phyloP scores from a whole-genome alignment of 2,797 vertebrate genomes.

The Clamator glandarius region DNA sequence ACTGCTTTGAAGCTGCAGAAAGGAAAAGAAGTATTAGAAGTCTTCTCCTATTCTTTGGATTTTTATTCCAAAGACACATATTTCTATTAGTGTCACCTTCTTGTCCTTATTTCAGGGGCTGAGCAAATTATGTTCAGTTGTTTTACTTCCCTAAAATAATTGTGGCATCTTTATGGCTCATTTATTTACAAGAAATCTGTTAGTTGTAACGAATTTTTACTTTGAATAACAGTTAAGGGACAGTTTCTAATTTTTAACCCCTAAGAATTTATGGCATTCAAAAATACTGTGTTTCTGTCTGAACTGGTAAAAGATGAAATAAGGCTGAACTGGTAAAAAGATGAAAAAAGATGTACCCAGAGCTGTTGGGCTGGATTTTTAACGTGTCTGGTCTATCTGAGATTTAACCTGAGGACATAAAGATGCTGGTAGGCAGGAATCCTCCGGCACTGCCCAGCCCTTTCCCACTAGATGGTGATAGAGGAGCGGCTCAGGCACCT shows the following conservation, averaged over 20 bases:
- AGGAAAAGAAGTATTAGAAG: neutral
- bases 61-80: neutral
- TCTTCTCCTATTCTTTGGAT: neutral
- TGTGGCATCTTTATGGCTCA: fast-evolving
- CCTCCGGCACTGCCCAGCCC: no score
- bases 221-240: neutral
- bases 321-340: fast-evolving
- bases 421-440: no score
- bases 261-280: neutral
- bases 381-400: fast-evolving
- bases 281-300: fast-evolving
- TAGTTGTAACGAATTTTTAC: neutral
- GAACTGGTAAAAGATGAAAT: neutral
- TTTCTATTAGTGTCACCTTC: neutral
- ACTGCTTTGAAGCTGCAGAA: neutral
- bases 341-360: neutral
- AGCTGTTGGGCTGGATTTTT: neutral
- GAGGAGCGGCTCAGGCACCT: neutral
- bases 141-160: neutral
- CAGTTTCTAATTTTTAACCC: neutral
- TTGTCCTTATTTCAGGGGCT: neutral
- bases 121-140: neutral
- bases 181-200: neutral
- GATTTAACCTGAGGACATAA: no score
- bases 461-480: constrained; percentile 10